phyloP scores from a whole-genome alignment of 2,888 invertebrate genomes.

The Zele albiditarsus region DNA sequence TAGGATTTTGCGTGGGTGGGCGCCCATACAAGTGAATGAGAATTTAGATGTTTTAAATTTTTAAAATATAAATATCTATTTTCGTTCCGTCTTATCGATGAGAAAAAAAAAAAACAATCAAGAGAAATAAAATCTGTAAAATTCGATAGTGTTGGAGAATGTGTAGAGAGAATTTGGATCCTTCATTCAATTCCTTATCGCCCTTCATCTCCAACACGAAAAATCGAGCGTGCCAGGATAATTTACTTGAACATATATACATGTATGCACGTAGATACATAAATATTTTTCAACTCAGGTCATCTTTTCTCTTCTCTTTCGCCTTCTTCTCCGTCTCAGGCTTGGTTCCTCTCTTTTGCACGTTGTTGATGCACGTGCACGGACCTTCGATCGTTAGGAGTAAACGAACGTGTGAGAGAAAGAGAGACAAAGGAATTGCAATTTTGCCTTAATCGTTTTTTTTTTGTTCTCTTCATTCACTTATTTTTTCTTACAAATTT shows the following conservation, averaged over 20 bases:
- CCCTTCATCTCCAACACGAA: slow-evolving; percentile 47
- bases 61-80: not conserved
- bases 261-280: not conserved
- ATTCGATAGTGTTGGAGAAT: slow-evolving; percentile 51
- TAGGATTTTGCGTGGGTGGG: too few relatives aligned
- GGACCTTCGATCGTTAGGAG: slow-evolving; percentile 43
- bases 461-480: not conserved
- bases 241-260: slow-evolving; percentile 44
- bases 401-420: slow-evolving; percentile 27
- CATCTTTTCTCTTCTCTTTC: slow-evolving; percentile 25
- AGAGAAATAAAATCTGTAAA: slow-evolving; percentile 46
- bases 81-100: not conserved
- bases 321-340: slow-evolving; percentile 24
- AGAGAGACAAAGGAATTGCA: slow-evolving; percentile 32
- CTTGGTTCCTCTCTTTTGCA: not conserved
- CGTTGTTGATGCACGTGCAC: slow-evolving; percentile 24
- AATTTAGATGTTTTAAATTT: not conserved
- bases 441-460: slow-evolving; percentile 31
- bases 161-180: slow-evolving; percentile 36
- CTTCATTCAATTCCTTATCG: slow-evolving; percentile 45
- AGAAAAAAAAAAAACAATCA: not conserved
- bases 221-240: slow-evolving; percentile 49
- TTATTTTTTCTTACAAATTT: slow-evolving; percentile 1
- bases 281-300: slow-evolving; percentile 17
- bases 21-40: not conserved